Conservation (phyloP, 2,113 vertebrate species). For the Gallinago paraguaiae region DNA sequence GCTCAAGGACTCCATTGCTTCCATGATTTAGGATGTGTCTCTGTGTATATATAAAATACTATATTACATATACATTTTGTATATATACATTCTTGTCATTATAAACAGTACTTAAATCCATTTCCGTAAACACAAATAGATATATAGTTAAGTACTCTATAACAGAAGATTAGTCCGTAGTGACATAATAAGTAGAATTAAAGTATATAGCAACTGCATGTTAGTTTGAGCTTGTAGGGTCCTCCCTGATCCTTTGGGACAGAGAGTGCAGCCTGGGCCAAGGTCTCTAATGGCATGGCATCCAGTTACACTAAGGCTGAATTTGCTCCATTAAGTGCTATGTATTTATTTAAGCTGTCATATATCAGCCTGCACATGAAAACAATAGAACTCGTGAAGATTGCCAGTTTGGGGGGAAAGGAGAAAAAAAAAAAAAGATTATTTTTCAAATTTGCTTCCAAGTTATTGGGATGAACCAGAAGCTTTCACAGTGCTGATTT, state of each 20-base stretch:
- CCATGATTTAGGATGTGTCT: constrained; percentile 27
- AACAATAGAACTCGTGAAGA: constrained; percentile 46
- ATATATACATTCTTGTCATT: constrained; percentile 20
- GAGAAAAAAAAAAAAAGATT: not conserved
- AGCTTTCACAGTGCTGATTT: constrained; percentile 68
- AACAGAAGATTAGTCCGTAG: constrained; percentile 18
- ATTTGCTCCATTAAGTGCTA: constrained; percentile 52
- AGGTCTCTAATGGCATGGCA: constrained; percentile 48
- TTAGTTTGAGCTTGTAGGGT: not conserved
- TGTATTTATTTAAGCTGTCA: constrained; percentile 63
- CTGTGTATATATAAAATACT: not conserved
- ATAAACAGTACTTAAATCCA: constrained; percentile 60
- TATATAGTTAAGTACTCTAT: constrained; percentile 21
- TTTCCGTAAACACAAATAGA: constrained; percentile 36
- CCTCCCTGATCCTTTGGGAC: not conserved
- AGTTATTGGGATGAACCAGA: constrained; percentile 72
- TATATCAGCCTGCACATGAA: constrained; percentile 39
- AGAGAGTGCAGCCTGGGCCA: constrained; percentile 5
- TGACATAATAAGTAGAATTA: constrained; percentile 46
- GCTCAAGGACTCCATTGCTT: not conserved
- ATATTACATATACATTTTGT: not conserved
- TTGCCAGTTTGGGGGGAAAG: not conserved
- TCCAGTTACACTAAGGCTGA: constrained; percentile 39
- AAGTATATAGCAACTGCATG: not conserved
- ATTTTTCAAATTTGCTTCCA: constrained; percentile 51